Evolutionary conservation across 2,888 invertebrate genomes (phyloP).

Genomic region (Xanthorhoe spadicearia): DNA sequence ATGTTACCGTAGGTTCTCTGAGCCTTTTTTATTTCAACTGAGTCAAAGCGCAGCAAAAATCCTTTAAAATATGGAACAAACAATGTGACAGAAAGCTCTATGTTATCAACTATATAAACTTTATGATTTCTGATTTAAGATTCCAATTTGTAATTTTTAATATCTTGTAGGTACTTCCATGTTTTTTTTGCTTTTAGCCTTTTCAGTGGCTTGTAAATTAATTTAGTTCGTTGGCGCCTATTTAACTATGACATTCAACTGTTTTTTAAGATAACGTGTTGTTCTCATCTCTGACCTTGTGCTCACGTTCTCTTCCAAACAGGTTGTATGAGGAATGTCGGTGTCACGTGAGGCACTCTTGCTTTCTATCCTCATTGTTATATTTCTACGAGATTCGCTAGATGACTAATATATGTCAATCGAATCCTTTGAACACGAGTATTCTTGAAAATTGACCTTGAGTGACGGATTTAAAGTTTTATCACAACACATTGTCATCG

Average conservation of each 20-base stretch:
- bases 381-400: conserved; percentile 19
- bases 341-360: conserved; percentile 55
- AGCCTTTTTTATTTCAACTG: background rate
- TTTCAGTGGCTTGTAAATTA: background rate
- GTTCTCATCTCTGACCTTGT: conserved; percentile 73
- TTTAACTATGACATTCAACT: background rate
- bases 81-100: too few relatives aligned
- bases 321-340: conserved; percentile 66
- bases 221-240: background rate
- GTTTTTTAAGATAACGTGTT: conserved; percentile 30
- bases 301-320: conserved; percentile 68
- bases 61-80: too few relatives aligned
- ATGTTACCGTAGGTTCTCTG: background rate
- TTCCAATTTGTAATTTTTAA: too few relatives aligned
- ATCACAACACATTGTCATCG: conserved; percentile 28
- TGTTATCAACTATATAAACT: too few relatives aligned
- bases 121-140: too few relatives aligned
- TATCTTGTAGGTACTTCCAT: too few relatives aligned
- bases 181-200: background rate
- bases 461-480: conserved; percentile 6
- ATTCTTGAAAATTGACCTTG: conserved; percentile 31
- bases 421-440: background rate
- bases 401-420: conserved; percentile 6
- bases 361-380: conserved; percentile 55
- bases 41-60: too few relatives aligned